Conservation (phyloP, 2,888 invertebrate genomes). For the Xylota sylvarum region DNA sequence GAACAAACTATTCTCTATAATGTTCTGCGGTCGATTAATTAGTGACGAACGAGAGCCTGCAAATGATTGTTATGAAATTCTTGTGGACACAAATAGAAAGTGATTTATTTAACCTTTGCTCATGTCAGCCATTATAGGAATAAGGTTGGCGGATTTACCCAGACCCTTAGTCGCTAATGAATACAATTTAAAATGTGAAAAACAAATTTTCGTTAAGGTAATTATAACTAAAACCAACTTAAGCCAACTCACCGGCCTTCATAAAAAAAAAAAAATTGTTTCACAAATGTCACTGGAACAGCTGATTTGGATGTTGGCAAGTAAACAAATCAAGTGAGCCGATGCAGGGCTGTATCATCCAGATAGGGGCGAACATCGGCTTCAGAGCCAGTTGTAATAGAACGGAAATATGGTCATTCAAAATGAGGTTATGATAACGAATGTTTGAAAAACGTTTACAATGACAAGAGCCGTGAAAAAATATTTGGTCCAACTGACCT, state of each 20-base stretch:
- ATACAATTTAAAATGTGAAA: conserved; percentile 3
- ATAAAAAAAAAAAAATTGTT: conserved; percentile 3
- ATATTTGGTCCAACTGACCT: too few species aligned
- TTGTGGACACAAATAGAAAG: background rate
- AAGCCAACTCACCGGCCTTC: conserved; percentile 48
- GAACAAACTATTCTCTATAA: conserved; percentile 83
- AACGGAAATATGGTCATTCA: background rate
- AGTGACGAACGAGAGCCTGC: conserved; percentile 58
- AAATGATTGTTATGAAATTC: background rate
- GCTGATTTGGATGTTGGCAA: conserved; percentile 27
- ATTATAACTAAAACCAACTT: background rate
- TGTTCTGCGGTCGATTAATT: conserved; percentile 80
- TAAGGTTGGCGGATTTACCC: background rate
- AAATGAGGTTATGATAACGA: too few species aligned
- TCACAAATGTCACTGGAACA: conserved; percentile 8
- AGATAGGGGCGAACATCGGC: background rate
- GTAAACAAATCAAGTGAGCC: conserved; percentile 26
- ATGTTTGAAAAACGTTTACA: too few species aligned
- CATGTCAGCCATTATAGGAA: conserved; percentile 47
- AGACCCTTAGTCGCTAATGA: conserved; percentile 1
- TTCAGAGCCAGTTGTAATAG: background rate
- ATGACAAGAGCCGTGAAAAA: too few species aligned
- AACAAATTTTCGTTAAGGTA: background rate
- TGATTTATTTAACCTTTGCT: conserved; percentile 48
- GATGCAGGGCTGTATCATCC: background rate